Evolutionary conservation across 1,140 invertebrate genomes (phyloP).

Genomic region (Orussus abietinus): DNA sequence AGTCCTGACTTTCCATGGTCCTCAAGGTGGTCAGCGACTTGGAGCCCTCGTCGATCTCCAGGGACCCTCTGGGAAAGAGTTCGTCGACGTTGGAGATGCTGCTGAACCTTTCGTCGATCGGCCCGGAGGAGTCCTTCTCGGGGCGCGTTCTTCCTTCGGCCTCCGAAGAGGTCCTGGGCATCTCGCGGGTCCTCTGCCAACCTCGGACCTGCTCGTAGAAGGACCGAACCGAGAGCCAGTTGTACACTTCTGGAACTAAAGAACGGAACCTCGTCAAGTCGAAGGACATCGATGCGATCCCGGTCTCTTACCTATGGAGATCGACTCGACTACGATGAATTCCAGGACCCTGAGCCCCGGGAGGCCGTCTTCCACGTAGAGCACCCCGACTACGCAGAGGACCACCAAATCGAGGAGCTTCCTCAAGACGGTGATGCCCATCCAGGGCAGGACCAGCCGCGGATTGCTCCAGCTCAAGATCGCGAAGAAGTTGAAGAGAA

Average conservation of each 20-base stretch:
- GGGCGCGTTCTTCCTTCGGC: constrained; percentile 1
- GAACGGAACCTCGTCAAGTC: not conserved
- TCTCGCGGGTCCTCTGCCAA: not conserved
- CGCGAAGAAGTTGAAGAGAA: constrained; percentile 31
- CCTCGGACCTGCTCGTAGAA: constrained; percentile 22
- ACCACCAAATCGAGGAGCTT: constrained; percentile 28
- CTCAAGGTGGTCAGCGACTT: constrained; percentile 21
- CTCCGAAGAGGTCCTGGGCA: constrained; percentile 6
- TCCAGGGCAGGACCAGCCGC: constrained; percentile 29
- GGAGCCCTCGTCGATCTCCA: not conserved
- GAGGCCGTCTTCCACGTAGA: constrained; percentile 22
- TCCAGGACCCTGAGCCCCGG: constrained; percentile 19
- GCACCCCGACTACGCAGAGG: constrained; percentile 15
- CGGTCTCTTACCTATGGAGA: constrained; percentile 26
- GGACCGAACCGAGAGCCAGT: constrained; percentile 24
- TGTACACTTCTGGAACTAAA: constrained; percentile 25
- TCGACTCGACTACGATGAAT: constrained; percentile 25
- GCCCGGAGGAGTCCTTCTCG: not conserved
- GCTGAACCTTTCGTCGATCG: constrained; percentile 2
- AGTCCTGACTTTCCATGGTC: constrained; percentile 14
- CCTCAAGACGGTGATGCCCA: constrained; percentile 29
- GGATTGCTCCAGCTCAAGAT: constrained; percentile 28
- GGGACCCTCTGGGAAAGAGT: not conserved
- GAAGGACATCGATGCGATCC: not conserved
- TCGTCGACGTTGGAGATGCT: constrained; percentile 10